A percentile compares a stretch with the other conserved stretches of the same genome.
Conservation (phyloP, 2,888 invertebrate species). For the Agrotis puta region DNA sequence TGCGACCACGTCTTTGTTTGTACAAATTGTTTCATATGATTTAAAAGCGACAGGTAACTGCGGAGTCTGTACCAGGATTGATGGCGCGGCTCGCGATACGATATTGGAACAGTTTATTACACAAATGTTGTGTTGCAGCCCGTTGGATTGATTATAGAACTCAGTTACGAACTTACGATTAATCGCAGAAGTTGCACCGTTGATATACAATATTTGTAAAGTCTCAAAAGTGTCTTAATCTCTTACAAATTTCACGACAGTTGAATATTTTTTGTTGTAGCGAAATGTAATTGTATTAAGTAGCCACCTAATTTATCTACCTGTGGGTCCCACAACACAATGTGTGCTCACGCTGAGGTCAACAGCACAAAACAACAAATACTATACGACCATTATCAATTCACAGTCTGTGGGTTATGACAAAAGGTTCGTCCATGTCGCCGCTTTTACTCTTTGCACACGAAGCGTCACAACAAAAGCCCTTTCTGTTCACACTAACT, state of each 20-base stretch:
- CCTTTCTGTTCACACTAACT: constrained; percentile 73
- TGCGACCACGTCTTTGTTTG: constrained; percentile 82
- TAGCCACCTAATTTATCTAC: constrained; percentile 19
- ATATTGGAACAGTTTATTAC: constrained; percentile 56
- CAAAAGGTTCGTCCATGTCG: constrained; percentile 82
- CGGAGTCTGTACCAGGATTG: constrained; percentile 64
- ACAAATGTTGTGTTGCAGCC: constrained; percentile 28
- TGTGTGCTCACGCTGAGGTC: constrained; percentile 48
- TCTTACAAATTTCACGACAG: not conserved
- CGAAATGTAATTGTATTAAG: constrained; percentile 27
- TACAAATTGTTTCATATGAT: constrained; percentile 83
- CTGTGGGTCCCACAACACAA: constrained; percentile 29
- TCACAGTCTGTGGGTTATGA: constrained; percentile 83
- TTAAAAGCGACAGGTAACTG: constrained; percentile 77
- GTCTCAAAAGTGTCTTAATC: not conserved
- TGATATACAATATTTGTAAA: not conserved
- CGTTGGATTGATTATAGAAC: constrained; percentile 5
- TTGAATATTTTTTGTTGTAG: not conserved
- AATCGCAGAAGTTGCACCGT: not conserved
- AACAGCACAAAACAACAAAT: constrained; percentile 75
- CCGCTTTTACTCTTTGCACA: constrained; percentile 75
- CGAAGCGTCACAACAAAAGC: constrained; percentile 76
- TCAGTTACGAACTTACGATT: not conserved
- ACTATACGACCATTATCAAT: constrained; percentile 83
- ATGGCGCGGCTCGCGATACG: constrained; percentile 47